Evolutionary conservation across 92 coral and sea anemone species (phyloP).

Genomic region (Epizoanthus illoricatus): DNA sequence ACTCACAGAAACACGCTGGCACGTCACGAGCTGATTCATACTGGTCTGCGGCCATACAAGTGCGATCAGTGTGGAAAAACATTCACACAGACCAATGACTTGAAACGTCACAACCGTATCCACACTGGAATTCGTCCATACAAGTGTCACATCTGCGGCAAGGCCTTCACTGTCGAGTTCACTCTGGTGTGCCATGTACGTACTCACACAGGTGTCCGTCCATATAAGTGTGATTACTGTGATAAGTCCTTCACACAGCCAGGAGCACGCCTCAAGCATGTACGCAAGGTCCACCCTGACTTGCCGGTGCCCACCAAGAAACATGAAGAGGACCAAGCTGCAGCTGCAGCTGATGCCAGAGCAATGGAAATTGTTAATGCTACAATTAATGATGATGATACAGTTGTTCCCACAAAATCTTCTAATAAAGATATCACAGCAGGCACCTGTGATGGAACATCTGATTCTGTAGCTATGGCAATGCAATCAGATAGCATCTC

Average conservation of each 20-base stretch:
- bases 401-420: slow-evolving; percentile 20
- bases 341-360: slow-evolving; percentile 26
- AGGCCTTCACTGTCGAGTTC: slow-evolving; percentile 92
- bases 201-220: slow-evolving; percentile 97
- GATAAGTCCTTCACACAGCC: slow-evolving; percentile 98
- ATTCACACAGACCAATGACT: slow-evolving; percentile 93
- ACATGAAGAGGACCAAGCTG: slow-evolving; percentile 25
- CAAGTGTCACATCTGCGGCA: slow-evolving; percentile 93
- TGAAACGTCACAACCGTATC: slow-evolving; percentile 90
- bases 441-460: neutral
- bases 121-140: slow-evolving; percentile 95
- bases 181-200: slow-evolving; percentile 92
- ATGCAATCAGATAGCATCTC: slow-evolving; percentile 3
- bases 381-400: neutral
- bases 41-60: slow-evolving; percentile 88
- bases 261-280: slow-evolving; percentile 92
- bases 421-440: too few species aligned
- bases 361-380: slow-evolving; percentile 14
- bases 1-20: slow-evolving; percentile 94
- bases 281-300: slow-evolving; percentile 86
- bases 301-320: slow-evolving; percentile 71
- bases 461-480: neutral
- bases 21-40: slow-evolving; percentile 88
- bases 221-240: slow-evolving; percentile 89
- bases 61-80: slow-evolving; percentile 91